Conservation (phyloP, 2,888 invertebrate genomes). For the Leucozona laternaria region DNA sequence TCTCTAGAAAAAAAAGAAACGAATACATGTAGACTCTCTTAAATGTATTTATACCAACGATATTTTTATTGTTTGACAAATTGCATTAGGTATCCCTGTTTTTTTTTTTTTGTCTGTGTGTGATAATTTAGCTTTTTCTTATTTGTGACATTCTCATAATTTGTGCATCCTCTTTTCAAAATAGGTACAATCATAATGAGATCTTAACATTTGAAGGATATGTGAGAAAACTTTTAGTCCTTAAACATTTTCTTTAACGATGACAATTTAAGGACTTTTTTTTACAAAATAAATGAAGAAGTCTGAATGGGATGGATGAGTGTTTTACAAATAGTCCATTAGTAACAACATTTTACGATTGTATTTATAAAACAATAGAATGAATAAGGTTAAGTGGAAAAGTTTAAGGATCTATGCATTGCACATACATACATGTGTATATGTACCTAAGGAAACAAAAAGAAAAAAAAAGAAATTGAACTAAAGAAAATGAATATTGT, state of each 20-base stretch:
- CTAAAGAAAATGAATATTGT: neutral
- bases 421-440: no score
- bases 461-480: neutral
- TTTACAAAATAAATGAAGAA: slow-evolving; percentile 1
- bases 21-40: neutral
- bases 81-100: neutral
- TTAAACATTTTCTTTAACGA: slow-evolving; percentile 6
- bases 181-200: neutral
- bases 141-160: neutral
- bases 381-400: neutral
- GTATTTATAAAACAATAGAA: neutral
- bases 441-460: neutral
- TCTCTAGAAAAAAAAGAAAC: neutral
- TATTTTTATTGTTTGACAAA: neutral
- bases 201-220: slow-evolving; percentile 7
- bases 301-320: neutral
- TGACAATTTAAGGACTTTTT: slow-evolving; percentile 6
- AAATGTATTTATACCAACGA: neutral
- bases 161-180: neutral
- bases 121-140: neutral
- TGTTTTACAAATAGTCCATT: slow-evolving; percentile 14
- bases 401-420: neutral
- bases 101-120: neutral
- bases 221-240: neutral
- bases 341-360: neutral